Evolutionary conservation across 2,888 invertebrate species (phyloP).

Genomic region (Cheilosia soror): DNA sequence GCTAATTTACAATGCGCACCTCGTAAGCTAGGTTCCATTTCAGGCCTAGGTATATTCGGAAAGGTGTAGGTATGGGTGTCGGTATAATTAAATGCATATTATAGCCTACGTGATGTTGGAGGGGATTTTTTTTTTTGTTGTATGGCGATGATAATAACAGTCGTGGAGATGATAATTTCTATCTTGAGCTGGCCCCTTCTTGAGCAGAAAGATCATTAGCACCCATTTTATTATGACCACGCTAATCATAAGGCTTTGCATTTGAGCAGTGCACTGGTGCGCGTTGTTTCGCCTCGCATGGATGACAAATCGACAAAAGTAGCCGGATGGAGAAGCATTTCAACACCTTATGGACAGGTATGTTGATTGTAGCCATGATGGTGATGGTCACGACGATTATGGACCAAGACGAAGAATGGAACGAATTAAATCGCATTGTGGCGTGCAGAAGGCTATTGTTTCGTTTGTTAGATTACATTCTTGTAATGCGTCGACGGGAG

Average conservation of each 20-base stretch:
- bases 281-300: slow-evolving; percentile 55
- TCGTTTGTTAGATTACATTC: slow-evolving; percentile 28
- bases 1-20: slow-evolving; percentile 70
- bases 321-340: slow-evolving; percentile 55
- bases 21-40: slow-evolving; percentile 57
- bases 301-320: slow-evolving; percentile 50
- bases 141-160: slow-evolving; percentile 57
- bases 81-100: slow-evolving; percentile 68
- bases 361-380: slow-evolving; percentile 23
- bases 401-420: slow-evolving; percentile 39
- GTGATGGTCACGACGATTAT: slow-evolving; percentile 51
- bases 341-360: slow-evolving; percentile 61
- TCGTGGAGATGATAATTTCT: slow-evolving; percentile 61
- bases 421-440: slow-evolving; percentile 53
- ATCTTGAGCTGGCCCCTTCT: slow-evolving; percentile 37
- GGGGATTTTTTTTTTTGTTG: slow-evolving; percentile 24
- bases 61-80: slow-evolving; percentile 12
- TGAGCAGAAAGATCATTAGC: slow-evolving; percentile 67
- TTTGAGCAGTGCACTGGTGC: slow-evolving; percentile 41
- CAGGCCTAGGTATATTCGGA: slow-evolving; percentile 17
- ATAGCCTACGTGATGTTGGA: slow-evolving; percentile 56
- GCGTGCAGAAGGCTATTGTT: slow-evolving; percentile 14
- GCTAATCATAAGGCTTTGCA: slow-evolving; percentile 68
- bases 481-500: background rate
- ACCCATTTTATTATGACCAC: slow-evolving; percentile 68